Evolutionary conservation across 2,888 invertebrate species (phyloP), one percentile per base, ranked within the genome.

Genomic region (Sipha maydis): DNA sequence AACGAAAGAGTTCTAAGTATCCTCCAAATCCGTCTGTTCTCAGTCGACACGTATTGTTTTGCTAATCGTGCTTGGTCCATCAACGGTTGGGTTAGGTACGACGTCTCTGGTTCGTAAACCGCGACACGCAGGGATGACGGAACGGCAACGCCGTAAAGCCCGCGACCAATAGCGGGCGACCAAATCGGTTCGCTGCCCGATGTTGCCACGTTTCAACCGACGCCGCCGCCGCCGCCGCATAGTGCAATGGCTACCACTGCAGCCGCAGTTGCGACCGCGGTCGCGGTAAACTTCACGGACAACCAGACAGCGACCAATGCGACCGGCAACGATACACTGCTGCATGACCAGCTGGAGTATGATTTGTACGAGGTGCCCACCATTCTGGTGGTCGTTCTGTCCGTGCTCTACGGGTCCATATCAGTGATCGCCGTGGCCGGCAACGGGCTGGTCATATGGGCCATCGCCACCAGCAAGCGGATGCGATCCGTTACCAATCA

Each of bases 401-500:
- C 96, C 25, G 92, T 96, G 90, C 94, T 96, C 90, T 97, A 97
- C 91, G 97, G 97, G 3, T 94, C 95, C 78, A 96, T 97, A 91
- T 96, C 96, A 34, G 93, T 97, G 41, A 92, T 96, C 90, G 96
- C 97, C 0, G 95, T 97, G 67, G 93, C 95, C 21, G 97, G 97
- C 1, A 97, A 97, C 92, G 94, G 94, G 34, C 93, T 97, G n/a
- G 97, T 97, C 48, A 96, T 97, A 92, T 95, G 96, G 95, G 95
- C 97, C 89, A 96, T 97, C 38, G 94, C 95, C 69, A 95, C 95
- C 31, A 95, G 95, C 83, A 93, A 94, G 34, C 93, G 95, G 90
- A 96, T 96, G 96, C 94, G 96, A 90, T 96, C 95, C 90, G 96
- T 95, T 90, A 97, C 96, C 78, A 97, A 97, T 92, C 95, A 95